Base-by-base conservation (phyloP, 2,888 invertebrate species). In the Napeogenes inachia region DNA sequence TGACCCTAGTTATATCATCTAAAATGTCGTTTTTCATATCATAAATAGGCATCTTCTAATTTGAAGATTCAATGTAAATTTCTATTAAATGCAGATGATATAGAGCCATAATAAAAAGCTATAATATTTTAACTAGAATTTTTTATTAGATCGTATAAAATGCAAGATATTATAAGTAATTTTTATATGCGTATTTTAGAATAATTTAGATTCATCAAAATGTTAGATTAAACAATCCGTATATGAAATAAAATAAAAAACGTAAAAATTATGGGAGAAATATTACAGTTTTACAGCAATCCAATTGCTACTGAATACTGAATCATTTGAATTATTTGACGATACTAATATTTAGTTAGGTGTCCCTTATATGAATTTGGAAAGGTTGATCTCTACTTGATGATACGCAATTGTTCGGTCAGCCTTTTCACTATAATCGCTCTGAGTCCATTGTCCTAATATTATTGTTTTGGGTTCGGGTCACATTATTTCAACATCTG, bases 361-460 rank as follows among this genome's bases (percentile, higher is more conserved):
- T 10, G 59, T 12, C 12, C 57, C 54, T 56, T 32, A 56, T 56
- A 59, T 62, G 33, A 59, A 59, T 59, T 53, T 50, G 59, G 45
- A 59, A 59, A 35, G 50, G 56, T 57, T 53, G 42, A 54, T 47
- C 21, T 12, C 53, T 62, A 62, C 59, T 59, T 62, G 62, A 13
- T 45, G 58, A 42, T 58, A 38, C 10, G 42, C 56, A 45, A 42
- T 42, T 42, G 42, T 42, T 42, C 10, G 42, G 42, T 42, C 42
- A 42, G 10, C 42, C 42, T 42, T 42, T 42, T 58, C 54, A 53
- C 54, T 46, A 35, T 62, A 59, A 62, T 62, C 42, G 62, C 56
- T 53, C 45, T 5, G 45, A 55, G 53, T 57, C n/a, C 56, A 59
- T 62, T 59, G 59, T 62, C 56, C 30, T 62, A 38, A 35, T 45